phyloP scores from a whole-genome alignment of 2,113 vertebrate species.

The Talpa occidentalis region DNA sequence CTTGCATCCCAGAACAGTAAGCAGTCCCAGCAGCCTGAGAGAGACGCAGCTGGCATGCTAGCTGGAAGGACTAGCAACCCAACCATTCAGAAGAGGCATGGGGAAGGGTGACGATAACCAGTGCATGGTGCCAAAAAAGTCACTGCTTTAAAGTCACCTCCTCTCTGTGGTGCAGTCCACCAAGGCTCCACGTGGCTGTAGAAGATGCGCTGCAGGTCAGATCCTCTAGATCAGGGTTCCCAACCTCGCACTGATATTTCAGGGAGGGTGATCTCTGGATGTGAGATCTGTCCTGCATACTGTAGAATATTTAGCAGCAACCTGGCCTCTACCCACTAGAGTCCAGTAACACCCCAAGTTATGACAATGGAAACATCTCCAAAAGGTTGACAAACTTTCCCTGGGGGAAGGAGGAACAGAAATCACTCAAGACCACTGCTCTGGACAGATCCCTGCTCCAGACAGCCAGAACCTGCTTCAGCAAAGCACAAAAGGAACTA shows the following conservation, averaged over 20 bases:
- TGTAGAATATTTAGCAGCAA: neutral
- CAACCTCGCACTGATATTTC: neutral
- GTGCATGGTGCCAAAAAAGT: neutral
- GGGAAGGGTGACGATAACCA: neutral
- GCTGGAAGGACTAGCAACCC: neutral
- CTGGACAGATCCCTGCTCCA: neutral
- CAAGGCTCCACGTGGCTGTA: neutral
- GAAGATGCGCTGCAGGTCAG: too few relatives aligned
- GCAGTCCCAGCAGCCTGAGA: neutral
- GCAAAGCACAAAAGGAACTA: neutral
- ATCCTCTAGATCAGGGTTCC: neutral
- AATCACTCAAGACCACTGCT: neutral
- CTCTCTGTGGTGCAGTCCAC: neutral
- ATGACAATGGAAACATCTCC: constrained; percentile 20
- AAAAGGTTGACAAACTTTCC: neutral
- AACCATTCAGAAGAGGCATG: neutral
- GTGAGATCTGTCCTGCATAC: neutral
- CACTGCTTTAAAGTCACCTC: neutral
- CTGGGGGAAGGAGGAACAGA: neutral
- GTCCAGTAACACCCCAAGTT: neutral
- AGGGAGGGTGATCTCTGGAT: neutral
- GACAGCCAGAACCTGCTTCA: neutral
- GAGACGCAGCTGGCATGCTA: neutral
- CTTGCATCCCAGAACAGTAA: neutral
- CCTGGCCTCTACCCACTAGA: neutral